These are phyloP conservation scores for Triplophysa tibetana DNA, from an alignment of 2,113 vertebrate genomes.

Conservation along the genomic window DNA sequence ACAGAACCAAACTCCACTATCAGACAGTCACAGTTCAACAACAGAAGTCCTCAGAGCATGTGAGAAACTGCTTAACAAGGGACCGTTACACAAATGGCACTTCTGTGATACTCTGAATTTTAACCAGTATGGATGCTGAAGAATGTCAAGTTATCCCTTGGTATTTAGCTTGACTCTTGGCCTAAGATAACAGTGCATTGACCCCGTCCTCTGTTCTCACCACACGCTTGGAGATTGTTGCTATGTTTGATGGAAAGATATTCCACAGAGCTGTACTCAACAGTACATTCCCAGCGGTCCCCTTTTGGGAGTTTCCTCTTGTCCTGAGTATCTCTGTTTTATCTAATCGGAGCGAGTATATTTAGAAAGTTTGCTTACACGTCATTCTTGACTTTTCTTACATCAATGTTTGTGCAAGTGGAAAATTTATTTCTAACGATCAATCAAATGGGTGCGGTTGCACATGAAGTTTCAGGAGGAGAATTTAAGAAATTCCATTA, in stretches of 20 bases:
- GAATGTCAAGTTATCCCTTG: conserved; percentile 23
- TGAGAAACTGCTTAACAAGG: background rate
- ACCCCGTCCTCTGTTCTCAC: conserved; percentile 47
- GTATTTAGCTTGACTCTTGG: conserved; percentile 4
- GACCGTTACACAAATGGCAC: background rate
- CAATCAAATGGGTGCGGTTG: conserved; percentile 13
- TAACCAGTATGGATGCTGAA: background rate
- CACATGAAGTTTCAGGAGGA: conserved; percentile 26
- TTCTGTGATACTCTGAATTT: background rate
- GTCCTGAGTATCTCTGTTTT: conserved; percentile 35
- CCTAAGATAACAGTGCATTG: conserved; percentile 24
- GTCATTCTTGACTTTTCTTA: conserved; percentile 44
- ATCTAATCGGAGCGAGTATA: conserved; percentile 54
- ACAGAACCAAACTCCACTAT: conserved; percentile 11
- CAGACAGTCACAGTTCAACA: conserved; percentile 1
- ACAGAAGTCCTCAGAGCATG: conserved; percentile 2
- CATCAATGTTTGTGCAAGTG: conserved; percentile 35
- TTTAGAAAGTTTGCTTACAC: conserved; percentile 53
- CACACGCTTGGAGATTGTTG: conserved; percentile 36
- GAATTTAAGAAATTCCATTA: background rate
- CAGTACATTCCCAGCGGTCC: background rate
- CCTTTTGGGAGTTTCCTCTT: conserved; percentile 44
- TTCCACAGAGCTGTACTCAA: background rate
- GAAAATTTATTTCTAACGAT: conserved; percentile 32
- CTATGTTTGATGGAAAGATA: conserved; percentile 22